Evolutionary conservation across 2,113 vertebrate genomes (phyloP).

Genomic region (Neogobius melanostomus): DNA sequence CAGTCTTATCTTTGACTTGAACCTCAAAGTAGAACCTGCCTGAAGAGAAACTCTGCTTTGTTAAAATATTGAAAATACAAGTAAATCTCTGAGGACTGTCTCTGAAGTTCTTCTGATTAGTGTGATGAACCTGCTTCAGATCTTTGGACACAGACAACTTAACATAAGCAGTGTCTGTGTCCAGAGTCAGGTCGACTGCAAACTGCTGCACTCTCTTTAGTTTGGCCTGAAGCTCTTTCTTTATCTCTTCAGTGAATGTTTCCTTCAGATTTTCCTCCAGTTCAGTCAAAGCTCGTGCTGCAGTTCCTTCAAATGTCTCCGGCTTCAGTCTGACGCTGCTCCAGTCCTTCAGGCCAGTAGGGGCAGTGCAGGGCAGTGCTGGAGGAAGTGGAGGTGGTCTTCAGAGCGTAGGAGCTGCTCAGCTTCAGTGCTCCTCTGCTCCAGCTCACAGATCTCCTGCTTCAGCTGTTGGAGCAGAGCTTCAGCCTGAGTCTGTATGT

Average conservation of each 20-base stretch:
- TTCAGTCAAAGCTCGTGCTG: background rate
- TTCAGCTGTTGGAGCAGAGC: background rate
- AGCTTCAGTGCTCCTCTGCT: slow-evolving; percentile 1
- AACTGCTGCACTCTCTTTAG: background rate
- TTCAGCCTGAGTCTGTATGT: slow-evolving; percentile 7
- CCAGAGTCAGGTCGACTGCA: slow-evolving; percentile 2
- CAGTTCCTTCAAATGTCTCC: slow-evolving; percentile 5
- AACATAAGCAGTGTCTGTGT: background rate
- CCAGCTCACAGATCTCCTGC: slow-evolving; percentile 1
- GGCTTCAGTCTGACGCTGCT: slow-evolving; percentile 4
- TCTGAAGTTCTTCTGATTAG: background rate
- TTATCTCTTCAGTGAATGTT: background rate
- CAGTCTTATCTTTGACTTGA: background rate
- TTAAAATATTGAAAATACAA: background rate
- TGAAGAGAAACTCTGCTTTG: background rate
- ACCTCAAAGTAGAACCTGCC: background rate
- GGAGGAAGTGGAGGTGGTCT: slow-evolving; percentile 18
- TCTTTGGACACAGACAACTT: background rate
- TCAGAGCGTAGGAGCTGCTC: background rate
- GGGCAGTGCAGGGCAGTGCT: background rate
- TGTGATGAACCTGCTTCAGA: background rate
- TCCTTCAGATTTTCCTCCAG: slow-evolving; percentile 2
- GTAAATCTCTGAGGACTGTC: background rate
- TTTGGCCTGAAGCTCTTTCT: too few species aligned
- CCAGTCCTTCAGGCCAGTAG: background rate